Evolutionary conservation across 2,888 invertebrate genomes (phyloP).

Genomic region (Lydus trimaculatus): DNA sequence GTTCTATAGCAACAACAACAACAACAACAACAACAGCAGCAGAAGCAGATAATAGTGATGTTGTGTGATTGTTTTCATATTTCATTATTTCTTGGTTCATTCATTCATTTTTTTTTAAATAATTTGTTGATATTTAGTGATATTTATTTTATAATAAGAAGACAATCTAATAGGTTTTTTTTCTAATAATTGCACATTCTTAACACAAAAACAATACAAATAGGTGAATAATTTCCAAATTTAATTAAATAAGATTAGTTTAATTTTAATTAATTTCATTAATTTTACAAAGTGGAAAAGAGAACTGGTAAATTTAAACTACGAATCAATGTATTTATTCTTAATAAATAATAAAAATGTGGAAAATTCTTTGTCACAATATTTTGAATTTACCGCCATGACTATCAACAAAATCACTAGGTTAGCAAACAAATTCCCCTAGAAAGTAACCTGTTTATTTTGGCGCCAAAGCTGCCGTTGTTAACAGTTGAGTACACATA

Average conservation of each 20-base stretch:
- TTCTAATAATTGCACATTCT: background rate
- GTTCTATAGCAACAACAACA: conserved; percentile 66
- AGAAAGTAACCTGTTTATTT: background rate
- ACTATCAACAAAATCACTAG: background rate
- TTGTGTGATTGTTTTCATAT: background rate
- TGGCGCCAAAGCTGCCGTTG: no score
- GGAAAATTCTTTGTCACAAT: no score
- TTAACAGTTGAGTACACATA: no score
- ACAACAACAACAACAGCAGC: no score
- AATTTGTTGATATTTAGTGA: background rate
- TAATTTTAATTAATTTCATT: background rate
- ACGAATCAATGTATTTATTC: background rate
- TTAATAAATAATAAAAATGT: background rate
- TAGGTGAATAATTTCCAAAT: background rate
- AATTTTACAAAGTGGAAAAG: background rate
- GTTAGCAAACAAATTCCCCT: background rate
- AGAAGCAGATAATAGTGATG: no score
- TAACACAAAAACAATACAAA: background rate
- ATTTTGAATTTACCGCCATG: background rate
- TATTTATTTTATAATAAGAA: background rate
- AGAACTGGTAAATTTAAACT: background rate
- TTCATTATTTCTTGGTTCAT: no score
- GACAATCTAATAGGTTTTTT: background rate
- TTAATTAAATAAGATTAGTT: background rate
- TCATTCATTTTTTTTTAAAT: no score